A percentile compares a stretch with the other conserved stretches of the same genome.
phyloP scores from a whole-genome alignment of 2,797 vertebrate genomes.

The Sciurus carolinensis region DNA sequence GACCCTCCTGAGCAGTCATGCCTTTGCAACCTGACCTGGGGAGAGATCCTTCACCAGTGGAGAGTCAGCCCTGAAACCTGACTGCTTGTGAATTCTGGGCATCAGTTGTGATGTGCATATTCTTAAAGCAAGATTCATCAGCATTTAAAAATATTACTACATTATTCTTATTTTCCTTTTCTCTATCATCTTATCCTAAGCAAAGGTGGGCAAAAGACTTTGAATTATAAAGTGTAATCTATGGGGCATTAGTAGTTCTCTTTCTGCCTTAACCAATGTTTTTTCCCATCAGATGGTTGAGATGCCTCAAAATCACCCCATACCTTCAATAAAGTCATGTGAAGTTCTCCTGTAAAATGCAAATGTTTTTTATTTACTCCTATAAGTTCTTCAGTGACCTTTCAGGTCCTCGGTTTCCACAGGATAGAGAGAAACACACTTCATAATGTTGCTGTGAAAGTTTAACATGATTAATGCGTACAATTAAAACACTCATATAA shows the following conservation, averaged over 20 bases:
- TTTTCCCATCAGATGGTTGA: constrained; percentile 7
- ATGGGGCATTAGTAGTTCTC: background rate
- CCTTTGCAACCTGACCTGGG: background rate
- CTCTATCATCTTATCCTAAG: constrained; percentile 7
- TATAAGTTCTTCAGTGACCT: constrained; percentile 24
- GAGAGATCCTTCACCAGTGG: background rate
- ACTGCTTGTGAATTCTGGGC: background rate
- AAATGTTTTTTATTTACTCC: background rate
- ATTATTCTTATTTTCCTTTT: background rate
- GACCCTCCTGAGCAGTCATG: background rate
- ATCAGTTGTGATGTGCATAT: background rate
- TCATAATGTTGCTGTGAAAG: background rate
- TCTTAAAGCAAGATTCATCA: constrained; percentile 26
- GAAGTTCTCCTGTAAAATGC: background rate
- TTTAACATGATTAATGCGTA: constrained; percentile 10
- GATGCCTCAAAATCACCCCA: background rate
- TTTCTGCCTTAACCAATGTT: background rate
- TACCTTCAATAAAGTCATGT: constrained; percentile 42
- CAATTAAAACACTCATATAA: background rate
- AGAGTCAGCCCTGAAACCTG: background rate
- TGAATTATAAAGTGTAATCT: background rate
- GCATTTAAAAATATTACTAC: background rate
- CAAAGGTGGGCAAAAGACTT: background rate
- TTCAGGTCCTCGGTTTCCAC: background rate
- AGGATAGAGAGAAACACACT: background rate